Evolutionary conservation across 1,140 invertebrate genomes (phyloP), one percentile per base, ranked within the genome.

Genomic region (Thalassaphorura encarpata): DNA sequence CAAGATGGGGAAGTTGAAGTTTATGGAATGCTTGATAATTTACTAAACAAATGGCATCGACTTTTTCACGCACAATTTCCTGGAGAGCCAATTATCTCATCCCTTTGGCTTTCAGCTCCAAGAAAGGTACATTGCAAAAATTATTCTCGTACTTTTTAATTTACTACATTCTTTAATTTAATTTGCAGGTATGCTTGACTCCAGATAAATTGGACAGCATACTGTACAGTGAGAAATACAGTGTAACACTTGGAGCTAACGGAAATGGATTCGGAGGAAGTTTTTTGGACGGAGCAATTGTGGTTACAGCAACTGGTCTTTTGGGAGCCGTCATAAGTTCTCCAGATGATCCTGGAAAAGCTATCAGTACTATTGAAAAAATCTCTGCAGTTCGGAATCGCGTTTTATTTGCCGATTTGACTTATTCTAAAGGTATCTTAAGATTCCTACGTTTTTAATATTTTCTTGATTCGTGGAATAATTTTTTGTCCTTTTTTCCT

Each of bases 201-300:
- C 69, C 79, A 5, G 87, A 90, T 23, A 89, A 87, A 69, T 88
- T 89, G 66, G 87, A 93, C 60, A 81, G 77, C 61, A 71, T 78
- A 3, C 78, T 82, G 11, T 93, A 92, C 68, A 80, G 76, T 49
- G 92, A 95, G 39, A 92, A 91, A 70, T 91, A 92, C 67, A 80
- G 63, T 75, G 86, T 67, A 68, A 83, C 15, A 77, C 82, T 51
- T 84, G 86, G 67, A 77, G 79, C 13, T 86, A 89, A 43, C 87
- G 87, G 0, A 79, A 94, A 0, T 80, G 84, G 67, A 63, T 92
- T 93, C 73, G 92, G 89, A 1, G 84, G 87, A 23, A 79, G 83
- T 59, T 80, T 87, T 6, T 74, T 82, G 19, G 85, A 86, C 68
- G 91, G 92, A 0, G 87, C 81, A 65, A 70, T 90, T 28, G 75